Percentiles rank a stretch among this genome's conserved stretches.
These are phyloP conservation scores for Pleuronectes platessa DNA, from an alignment of 2,113 vertebrate species.

Conservation along the genomic window DNA sequence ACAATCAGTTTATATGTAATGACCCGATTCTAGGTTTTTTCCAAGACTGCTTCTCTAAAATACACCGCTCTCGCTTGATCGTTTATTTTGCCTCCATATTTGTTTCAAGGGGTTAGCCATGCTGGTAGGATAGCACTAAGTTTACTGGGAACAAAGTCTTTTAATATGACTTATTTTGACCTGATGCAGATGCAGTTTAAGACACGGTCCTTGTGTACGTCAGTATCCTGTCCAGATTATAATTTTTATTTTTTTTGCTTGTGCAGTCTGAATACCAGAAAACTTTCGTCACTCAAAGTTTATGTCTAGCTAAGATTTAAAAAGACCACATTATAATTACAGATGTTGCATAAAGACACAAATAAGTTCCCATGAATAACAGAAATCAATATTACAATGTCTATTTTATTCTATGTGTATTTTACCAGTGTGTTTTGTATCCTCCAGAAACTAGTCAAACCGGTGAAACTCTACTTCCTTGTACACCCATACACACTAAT, in stretches of 20 bases:
- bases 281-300: slow-evolving; percentile 18
- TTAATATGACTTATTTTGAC: slow-evolving; percentile 56
- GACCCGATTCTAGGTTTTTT: no score
- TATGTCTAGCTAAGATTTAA: background rate
- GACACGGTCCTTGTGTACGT: slow-evolving; percentile 39
- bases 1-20: no score
- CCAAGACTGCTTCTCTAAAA: no score
- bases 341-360: background rate
- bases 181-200: slow-evolving; percentile 57
- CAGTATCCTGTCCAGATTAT: slow-evolving; percentile 16
- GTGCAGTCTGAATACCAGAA: background rate
- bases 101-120: slow-evolving; percentile 56
- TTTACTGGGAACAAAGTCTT: slow-evolving; percentile 65
- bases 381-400: background rate
- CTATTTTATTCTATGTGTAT: background rate
- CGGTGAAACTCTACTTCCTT: slow-evolving; percentile 48
- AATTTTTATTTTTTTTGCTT: background rate
- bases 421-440: slow-evolving; percentile 16
- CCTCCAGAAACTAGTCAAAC: slow-evolving; percentile 65
- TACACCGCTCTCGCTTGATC: no score
- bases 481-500: slow-evolving; percentile 7
- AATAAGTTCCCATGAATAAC: background rate
- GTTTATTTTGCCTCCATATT: slow-evolving; percentile 58
- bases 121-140: slow-evolving; percentile 52
- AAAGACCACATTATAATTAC: background rate